Evolutionary conservation across 2,888 invertebrate species (phyloP).

Genomic region (Laspeyria flexula): DNA sequence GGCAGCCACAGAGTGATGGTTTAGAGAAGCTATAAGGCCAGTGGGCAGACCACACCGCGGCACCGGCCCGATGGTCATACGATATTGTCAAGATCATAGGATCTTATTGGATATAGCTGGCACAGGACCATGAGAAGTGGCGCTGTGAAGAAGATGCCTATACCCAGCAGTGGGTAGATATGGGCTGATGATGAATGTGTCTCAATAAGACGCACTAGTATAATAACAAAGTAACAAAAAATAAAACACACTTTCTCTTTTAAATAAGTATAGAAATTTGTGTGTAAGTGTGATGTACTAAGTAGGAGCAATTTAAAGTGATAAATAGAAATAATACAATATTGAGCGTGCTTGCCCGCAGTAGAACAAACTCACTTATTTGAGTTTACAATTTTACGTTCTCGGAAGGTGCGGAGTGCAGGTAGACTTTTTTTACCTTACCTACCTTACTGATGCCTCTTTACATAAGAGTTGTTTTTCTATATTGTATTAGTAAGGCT

Average conservation of each 20-base stretch:
- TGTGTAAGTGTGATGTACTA: conserved; percentile 43
- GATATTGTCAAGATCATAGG: too few species aligned
- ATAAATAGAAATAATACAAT: conserved; percentile 56
- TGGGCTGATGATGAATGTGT: not conserved
- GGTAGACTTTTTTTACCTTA: conserved; percentile 70
- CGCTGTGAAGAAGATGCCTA: too few species aligned
- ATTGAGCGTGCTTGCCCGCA: conserved; percentile 26
- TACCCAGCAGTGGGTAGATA: too few species aligned
- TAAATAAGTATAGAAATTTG: conserved; percentile 13
- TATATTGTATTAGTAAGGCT: conserved; percentile 25
- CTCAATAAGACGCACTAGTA: not conserved
- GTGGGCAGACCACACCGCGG: too few species aligned
- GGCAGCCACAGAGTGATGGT: too few species aligned
- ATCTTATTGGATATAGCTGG: too few species aligned
- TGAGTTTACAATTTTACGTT: conserved; percentile 78
- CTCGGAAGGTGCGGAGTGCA: conserved; percentile 71
- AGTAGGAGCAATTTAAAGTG: conserved; percentile 58
- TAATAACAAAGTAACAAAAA: conserved; percentile 2
- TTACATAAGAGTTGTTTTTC: conserved; percentile 41
- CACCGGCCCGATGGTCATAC: too few species aligned
- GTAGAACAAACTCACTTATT: conserved; percentile 70
- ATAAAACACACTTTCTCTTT: conserved; percentile 28
- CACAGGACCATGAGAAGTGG: too few species aligned
- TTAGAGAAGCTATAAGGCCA: not conserved
- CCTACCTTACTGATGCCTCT: conserved; percentile 44